These are phyloP conservation scores for Channallabes apus DNA, from an alignment of 2,797 vertebrate genomes.

Conservation along the genomic window DNA sequence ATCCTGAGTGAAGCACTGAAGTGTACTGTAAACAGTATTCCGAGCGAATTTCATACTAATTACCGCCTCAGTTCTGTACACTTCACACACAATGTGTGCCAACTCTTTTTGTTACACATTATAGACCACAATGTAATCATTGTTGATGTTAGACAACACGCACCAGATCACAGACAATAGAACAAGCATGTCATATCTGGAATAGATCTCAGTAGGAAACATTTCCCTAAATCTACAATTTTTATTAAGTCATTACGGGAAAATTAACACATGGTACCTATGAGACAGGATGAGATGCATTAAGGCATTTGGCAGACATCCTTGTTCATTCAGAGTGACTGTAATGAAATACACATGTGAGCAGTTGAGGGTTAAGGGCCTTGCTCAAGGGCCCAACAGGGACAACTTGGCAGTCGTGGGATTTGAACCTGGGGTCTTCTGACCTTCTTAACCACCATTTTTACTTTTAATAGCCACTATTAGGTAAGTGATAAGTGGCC, in stretches of 20 bases:
- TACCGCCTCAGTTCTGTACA: constrained; percentile 34
- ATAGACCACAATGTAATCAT: constrained; percentile 26
- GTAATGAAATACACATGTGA: too few species aligned
- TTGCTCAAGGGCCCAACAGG: too few species aligned
- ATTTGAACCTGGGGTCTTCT: too few species aligned
- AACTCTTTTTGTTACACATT: constrained; percentile 33
- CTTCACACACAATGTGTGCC: constrained; percentile 39
- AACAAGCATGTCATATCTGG: too few species aligned
- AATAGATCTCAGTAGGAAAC: background rate
- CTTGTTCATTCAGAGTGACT: too few species aligned
- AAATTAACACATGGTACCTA: background rate
- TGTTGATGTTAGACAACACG: constrained; percentile 26
- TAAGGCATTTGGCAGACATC: too few species aligned
- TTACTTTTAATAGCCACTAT: too few species aligned
- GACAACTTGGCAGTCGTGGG: too few species aligned
- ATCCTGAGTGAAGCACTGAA: constrained; percentile 37
- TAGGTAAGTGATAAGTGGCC: too few species aligned
- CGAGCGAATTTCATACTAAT: constrained; percentile 49
- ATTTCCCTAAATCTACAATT: background rate
- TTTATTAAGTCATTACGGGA: background rate
- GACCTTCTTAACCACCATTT: too few species aligned
- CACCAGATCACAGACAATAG: constrained; percentile 3
- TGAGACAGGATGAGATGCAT: too few species aligned
- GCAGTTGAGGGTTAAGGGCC: too few species aligned
- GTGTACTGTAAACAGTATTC: constrained; percentile 48